Conservation (phyloP, 35 echinoderm and acorn worm species). For the Stichopus chloronotus region DNA sequence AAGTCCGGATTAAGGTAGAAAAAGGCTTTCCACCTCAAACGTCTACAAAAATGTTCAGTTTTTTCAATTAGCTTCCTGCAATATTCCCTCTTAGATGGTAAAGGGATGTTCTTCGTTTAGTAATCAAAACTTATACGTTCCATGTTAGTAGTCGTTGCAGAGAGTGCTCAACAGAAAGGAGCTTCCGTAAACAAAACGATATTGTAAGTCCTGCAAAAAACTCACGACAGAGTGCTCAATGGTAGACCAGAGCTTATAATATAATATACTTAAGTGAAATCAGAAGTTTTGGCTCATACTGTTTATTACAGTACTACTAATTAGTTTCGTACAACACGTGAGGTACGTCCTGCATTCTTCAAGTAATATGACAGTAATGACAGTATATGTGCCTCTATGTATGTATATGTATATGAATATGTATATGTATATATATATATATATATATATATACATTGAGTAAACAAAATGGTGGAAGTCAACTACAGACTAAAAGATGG, state of each 20-base stretch:
- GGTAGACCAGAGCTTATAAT: not conserved
- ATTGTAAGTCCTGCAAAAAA: not conserved
- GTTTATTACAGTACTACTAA: too few species aligned
- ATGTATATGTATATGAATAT: too few species aligned
- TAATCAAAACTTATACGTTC: slow-evolving; percentile 49
- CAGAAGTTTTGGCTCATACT: not conserved
- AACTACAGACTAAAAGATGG: too few species aligned
- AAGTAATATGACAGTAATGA: not conserved
- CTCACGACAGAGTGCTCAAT: too few species aligned
- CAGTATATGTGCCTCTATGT: not conserved
- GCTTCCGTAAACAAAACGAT: not conserved
- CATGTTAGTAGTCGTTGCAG: slow-evolving; percentile 33
- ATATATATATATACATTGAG: too few species aligned
- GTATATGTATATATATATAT: too few species aligned
- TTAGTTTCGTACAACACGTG: too few species aligned
- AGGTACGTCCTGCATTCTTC: too few species aligned
- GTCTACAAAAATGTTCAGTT: slow-evolving; percentile 10
- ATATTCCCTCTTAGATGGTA: slow-evolving; percentile 33
- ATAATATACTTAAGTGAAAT: not conserved
- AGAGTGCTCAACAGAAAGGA: slow-evolving; percentile 54
- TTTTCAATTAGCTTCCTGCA: slow-evolving; percentile 27
- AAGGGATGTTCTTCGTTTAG: slow-evolving; percentile 39
- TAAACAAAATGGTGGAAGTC: too few species aligned
- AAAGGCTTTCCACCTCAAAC: slow-evolving; percentile 54
- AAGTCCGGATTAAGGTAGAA: slow-evolving; percentile 21